Evolutionary conservation across 1,140 invertebrate species (phyloP).

Genomic region (Procambarus virginalis): DNA sequence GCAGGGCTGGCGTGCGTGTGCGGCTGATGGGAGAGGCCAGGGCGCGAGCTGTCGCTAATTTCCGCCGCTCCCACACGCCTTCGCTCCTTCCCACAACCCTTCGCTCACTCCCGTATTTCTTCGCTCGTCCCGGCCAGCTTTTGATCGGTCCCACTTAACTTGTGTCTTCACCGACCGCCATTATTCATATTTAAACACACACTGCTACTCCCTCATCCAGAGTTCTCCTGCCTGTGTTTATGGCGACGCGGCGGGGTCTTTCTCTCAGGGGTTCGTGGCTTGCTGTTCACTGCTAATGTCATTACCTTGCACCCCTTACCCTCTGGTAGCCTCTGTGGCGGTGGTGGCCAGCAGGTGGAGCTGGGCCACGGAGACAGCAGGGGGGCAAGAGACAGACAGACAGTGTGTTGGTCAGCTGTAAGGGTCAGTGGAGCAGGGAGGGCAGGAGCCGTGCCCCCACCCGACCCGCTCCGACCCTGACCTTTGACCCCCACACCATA

Average conservation of each 20-base stretch:
- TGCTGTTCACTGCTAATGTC: conserved; percentile 9
- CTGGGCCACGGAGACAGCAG: neutral
- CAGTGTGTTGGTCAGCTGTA: conserved; percentile 7
- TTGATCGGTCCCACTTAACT: conserved; percentile 65
- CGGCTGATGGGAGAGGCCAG: conserved; percentile 62
- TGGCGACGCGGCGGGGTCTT: neutral
- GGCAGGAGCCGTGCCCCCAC: neutral
- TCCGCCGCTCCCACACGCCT: conserved; percentile 56
- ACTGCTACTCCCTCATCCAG: conserved; percentile 44
- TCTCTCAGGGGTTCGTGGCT: neutral
- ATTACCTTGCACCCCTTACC: conserved; percentile 36
- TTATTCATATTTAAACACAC: conserved; percentile 59
- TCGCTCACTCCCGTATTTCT: conserved; percentile 47
- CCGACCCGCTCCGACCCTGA: conserved; percentile 12
- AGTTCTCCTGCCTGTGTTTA: neutral
- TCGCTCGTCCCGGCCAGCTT: conserved; percentile 55
- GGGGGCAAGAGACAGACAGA: neutral
- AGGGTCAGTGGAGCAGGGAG: conserved; percentile 1
- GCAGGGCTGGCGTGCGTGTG: conserved; percentile 65
- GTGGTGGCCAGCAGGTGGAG: conserved; percentile 10
- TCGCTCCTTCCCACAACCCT: conserved; percentile 50
- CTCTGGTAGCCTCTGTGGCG: conserved; percentile 23
- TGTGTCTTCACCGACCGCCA: conserved; percentile 57
- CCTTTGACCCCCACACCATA: conserved; percentile 35
- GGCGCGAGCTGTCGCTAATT: conserved; percentile 68